These are phyloP conservation scores for Falco concolor DNA, from an alignment of 2,797 vertebrate genomes.

Conservation along the genomic window DNA sequence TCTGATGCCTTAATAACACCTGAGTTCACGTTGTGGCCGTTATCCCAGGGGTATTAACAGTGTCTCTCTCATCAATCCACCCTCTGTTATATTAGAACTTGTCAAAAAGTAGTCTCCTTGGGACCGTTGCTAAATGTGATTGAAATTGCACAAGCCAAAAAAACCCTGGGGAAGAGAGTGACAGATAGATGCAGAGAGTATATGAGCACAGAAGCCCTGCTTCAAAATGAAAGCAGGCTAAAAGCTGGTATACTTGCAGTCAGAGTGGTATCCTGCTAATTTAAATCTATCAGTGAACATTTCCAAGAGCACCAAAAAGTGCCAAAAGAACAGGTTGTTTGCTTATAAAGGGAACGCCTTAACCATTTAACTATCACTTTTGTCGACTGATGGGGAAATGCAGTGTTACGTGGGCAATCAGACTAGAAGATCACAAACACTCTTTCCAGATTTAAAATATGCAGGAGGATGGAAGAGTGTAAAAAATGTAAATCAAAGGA, in stretches of 20 bases:
- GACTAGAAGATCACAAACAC: constrained; percentile 30
- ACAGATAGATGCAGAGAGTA: constrained; percentile 27
- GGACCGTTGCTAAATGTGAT: constrained; percentile 29
- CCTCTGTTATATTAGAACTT: constrained; percentile 17
- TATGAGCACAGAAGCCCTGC: constrained; percentile 27
- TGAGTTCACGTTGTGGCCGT: neutral
- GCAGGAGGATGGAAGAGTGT: constrained; percentile 30
- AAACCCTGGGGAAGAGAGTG: constrained; percentile 7
- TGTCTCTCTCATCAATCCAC: neutral
- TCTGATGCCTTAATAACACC: neutral
- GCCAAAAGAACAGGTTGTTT: constrained; percentile 61
- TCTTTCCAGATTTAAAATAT: constrained; percentile 47
- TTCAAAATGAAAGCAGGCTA: constrained; percentile 28
- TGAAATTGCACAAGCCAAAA: constrained; percentile 15
- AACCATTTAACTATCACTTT: constrained; percentile 57
- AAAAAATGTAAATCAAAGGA: constrained; percentile 59
- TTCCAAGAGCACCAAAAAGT: constrained; percentile 41
- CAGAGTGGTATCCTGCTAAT: constrained; percentile 38
- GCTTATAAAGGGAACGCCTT: constrained; percentile 24
- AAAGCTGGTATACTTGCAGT: constrained; percentile 32
- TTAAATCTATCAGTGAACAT: constrained; percentile 44
- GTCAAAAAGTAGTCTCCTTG: constrained; percentile 30
- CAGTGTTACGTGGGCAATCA: constrained; percentile 49
- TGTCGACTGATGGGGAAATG: constrained; percentile 21
- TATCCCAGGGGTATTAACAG: constrained; percentile 1